Evolutionary conservation across 1,140 invertebrate species (phyloP).

Genomic region (Brachionus plicatilis): DNA sequence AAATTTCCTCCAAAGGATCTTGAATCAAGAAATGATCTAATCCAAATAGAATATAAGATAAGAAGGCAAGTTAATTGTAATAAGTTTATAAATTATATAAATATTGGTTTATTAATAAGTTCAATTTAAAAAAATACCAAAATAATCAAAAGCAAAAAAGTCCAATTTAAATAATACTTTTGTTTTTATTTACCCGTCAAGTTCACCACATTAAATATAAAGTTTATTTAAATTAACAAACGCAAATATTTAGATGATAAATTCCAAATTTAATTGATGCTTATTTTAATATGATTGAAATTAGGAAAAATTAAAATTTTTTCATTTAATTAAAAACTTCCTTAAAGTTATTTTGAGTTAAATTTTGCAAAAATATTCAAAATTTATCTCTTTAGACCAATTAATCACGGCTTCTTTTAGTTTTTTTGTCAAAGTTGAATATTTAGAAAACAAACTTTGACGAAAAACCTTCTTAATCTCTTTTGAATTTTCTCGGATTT

Average conservation of each 20-base stretch:
- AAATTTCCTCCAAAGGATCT: no score
- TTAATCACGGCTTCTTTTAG: neutral
- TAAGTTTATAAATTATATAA: no score
- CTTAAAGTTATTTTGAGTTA: neutral
- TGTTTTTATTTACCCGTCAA: neutral
- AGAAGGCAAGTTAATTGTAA: no score
- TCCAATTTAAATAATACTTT: neutral
- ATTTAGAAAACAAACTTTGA: neutral
- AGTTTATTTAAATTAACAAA: neutral
- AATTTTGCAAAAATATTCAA: neutral
- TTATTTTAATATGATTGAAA: neutral
- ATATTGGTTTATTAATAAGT: no score
- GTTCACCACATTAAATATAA: neutral
- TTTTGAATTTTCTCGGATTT: neutral
- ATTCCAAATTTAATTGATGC: neutral
- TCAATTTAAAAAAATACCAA: no score
- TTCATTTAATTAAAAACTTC: neutral
- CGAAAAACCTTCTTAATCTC: neutral
- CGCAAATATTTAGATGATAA: neutral
- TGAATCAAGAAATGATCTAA: no score
- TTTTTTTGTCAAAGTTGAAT: neutral
- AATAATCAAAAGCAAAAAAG: no score
- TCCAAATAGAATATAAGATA: no score
- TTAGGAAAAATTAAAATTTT: neutral
- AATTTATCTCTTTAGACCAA: neutral